Evolutionary conservation across 2,797 vertebrate genomes (phyloP), one percentile per base, ranked within the genome.

Genomic region (Chrosomus eos): DNA sequence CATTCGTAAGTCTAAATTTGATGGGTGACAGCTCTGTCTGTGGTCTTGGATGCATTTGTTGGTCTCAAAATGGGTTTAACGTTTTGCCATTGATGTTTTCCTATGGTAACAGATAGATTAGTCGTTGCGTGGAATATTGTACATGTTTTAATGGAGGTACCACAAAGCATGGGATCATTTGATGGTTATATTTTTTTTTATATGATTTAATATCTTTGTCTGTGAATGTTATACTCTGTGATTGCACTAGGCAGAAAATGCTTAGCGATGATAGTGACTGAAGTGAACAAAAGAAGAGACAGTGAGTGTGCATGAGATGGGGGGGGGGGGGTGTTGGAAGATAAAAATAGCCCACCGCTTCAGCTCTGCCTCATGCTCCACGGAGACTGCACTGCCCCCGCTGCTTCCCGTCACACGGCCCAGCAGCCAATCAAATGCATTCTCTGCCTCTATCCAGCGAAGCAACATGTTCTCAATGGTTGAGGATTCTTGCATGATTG

Each of bases 291-390:
- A 94, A 92, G 88, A 87, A 31, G 92, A 86, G 91, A 88, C 45
- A 64, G 83, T 73, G 83, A 80, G 83, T 85, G 68, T 66, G 77
- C 76, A 73, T 66, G 68, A 18, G 55, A 40, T 7, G 84, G 86
- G 90, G 89, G 90, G 70, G 92, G 91, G 91, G 90, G 91, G 64
- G 93, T 91, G 80, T 81, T 66, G 88, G 64, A 86, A 89, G 91
- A 92, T 95, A 95, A 93, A 96, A 93, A 95, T 95, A 96, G 93
- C 90, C 76, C 76, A 87, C 91, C 84, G 84, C 94, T 88, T 86
- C 91, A 91, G 90, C 91, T 94, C 90, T 93, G 91, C 88, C 85
- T 93, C 92, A 88, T 73, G 87, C 83, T 87, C 85, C 84, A 83
- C 90, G 64, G 83, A 88, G 87, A 89, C 87, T 88, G 85, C 87